Percentiles rank a stretch among this genome's conserved stretches.
phyloP scores from a whole-genome alignment of 2,888 invertebrate genomes.

The Boloria euphrosyne region DNA sequence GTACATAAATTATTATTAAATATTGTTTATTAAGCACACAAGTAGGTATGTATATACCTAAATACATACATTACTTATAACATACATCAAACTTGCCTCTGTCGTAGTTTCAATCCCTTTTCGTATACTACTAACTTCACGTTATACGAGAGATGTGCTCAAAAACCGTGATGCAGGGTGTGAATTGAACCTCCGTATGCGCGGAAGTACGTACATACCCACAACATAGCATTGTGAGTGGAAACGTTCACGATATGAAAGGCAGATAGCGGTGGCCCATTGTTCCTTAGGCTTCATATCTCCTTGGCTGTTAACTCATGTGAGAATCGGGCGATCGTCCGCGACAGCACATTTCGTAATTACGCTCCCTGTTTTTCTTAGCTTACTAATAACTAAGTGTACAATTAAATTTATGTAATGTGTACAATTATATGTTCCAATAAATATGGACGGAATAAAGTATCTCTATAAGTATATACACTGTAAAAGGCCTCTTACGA shows the following conservation, averaged over 20 bases:
- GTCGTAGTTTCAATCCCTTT: no score
- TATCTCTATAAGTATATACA: no score
- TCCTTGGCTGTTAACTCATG: constrained; percentile 45
- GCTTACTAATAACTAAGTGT: neutral
- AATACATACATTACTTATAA: no score
- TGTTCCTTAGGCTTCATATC: constrained; percentile 46
- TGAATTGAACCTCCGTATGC: constrained; percentile 34
- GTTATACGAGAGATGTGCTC: constrained; percentile 18
- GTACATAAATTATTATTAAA: no score
- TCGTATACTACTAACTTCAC: neutral
- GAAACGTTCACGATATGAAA: constrained; percentile 47
- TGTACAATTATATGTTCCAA: no score
- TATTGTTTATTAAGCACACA: no score
- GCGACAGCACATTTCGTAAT: constrained; percentile 20
- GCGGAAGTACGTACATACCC: constrained; percentile 42
- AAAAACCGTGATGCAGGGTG: constrained; percentile 36
- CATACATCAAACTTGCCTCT: no score
- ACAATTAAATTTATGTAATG: neutral
- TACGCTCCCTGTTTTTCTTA: neutral
- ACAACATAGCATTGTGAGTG: constrained; percentile 37
- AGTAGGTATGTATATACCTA: no score
- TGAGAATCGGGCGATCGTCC: constrained; percentile 41
- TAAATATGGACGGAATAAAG: no score
- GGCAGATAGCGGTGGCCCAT: constrained; percentile 46
- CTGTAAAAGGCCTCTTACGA: no score